These are phyloP conservation scores for Arbacia lixula DNA, from an alignment of 53 echinoderm and acorn worm species.

Conservation along the genomic window DNA sequence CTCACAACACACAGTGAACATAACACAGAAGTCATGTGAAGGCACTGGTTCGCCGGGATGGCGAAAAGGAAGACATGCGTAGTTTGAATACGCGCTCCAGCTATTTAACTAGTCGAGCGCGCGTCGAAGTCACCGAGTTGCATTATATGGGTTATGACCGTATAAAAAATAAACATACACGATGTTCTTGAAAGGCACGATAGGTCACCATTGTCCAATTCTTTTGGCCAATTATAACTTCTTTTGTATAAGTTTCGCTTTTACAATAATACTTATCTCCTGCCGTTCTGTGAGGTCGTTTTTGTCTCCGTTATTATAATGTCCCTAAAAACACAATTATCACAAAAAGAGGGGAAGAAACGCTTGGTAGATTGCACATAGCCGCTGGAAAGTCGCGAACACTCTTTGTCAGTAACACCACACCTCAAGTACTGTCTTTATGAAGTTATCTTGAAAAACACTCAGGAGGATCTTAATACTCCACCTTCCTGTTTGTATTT, in stretches of 20 bases:
- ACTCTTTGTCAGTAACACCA: conserved; percentile 44
- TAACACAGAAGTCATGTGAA: too few relatives aligned
- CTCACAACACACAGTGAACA: too few relatives aligned
- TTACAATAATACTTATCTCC: not conserved
- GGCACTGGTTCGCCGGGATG: too few relatives aligned
- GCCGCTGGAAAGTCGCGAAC: conserved; percentile 51
- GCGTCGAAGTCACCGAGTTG: too few relatives aligned
- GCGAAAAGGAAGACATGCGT: too few relatives aligned
- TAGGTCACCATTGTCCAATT: not conserved
- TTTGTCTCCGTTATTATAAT: conserved; percentile 1
- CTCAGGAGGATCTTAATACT: too few relatives aligned
- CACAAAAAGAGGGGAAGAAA: conserved; percentile 7
- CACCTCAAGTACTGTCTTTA: conserved; percentile 54
- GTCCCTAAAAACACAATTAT: too few relatives aligned
- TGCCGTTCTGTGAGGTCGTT: not conserved
- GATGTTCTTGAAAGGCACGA: conserved; percentile 3
- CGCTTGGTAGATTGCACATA: conserved; percentile 52
- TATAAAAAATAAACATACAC: conserved; percentile 2
- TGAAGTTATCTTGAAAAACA: conserved; percentile 17
- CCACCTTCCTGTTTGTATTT: too few relatives aligned
- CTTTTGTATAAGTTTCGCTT: not conserved
- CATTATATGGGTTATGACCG: too few relatives aligned
- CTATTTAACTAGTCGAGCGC: too few relatives aligned
- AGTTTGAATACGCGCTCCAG: too few relatives aligned
- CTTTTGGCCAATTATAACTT: not conserved